Conservation (phyloP, 2,797 vertebrate genomes). For the Chaetodon trifasciatus region DNA sequence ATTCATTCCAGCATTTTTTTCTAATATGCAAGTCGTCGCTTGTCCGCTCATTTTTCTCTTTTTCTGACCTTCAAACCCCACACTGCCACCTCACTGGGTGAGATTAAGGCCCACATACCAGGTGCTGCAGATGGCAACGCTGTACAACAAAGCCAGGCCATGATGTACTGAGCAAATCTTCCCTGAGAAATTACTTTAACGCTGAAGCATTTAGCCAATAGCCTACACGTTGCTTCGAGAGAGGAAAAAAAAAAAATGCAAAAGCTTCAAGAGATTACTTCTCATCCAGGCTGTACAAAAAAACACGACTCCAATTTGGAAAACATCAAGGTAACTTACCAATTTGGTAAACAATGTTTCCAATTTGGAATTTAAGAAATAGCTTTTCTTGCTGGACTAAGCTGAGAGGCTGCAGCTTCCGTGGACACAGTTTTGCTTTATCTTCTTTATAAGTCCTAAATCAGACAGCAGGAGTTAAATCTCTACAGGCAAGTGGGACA, state of each 20-base stretch:
- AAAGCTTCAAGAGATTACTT: constrained; percentile 51
- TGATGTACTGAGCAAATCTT: constrained; percentile 63
- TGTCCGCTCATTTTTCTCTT: constrained; percentile 1
- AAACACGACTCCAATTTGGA: constrained; percentile 89
- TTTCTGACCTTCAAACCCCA: constrained; percentile 22
- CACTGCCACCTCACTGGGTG: constrained; percentile 8
- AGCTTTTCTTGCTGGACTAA: constrained; percentile 84
- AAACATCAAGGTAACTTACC: constrained; percentile 92
- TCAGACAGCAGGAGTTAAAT: constrained; percentile 40
- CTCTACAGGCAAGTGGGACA: constrained; percentile 16
- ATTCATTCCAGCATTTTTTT: constrained; percentile 51
- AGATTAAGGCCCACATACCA: constrained; percentile 43
- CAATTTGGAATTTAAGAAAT: constrained; percentile 95
- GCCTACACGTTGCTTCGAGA: constrained; percentile 60
- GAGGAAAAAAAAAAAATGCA: constrained; percentile 14
- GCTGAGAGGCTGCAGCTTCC: constrained; percentile 65
- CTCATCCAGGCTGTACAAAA: constrained; percentile 70
- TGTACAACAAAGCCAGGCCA: constrained; percentile 40
- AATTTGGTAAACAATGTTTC: constrained; percentile 99
- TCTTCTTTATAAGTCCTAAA: constrained; percentile 40
- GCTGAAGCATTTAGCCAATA: constrained; percentile 56
- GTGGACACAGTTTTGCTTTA: constrained; percentile 53
- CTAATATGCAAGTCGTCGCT: not conserved
- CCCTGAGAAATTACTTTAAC: constrained; percentile 81
- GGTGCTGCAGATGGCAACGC: constrained; percentile 40